These are phyloP conservation scores for Daktulosphaira vitifoliae DNA, from an alignment of 1,140 invertebrate genomes.

Conservation along the genomic window DNA sequence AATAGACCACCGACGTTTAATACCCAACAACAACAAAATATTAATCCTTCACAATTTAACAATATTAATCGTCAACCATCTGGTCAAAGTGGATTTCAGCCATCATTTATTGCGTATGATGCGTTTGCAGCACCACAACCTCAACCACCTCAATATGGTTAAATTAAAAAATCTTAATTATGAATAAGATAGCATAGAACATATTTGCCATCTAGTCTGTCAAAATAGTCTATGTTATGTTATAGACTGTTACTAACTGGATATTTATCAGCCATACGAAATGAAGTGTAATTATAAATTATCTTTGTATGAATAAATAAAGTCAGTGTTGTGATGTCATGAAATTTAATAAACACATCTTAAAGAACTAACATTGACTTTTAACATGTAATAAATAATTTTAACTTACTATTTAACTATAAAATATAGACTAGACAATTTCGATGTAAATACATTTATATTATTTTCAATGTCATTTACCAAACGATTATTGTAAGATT, in stretches of 20 bases:
- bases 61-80: too few relatives aligned
- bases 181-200: background rate
- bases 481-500: background rate
- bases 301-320: background rate
- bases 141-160: background rate
- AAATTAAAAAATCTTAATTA: background rate
- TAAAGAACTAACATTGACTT: conserved; percentile 5
- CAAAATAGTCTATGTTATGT: background rate
- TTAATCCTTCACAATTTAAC: too few relatives aligned
- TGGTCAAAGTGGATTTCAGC: too few relatives aligned
- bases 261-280: conserved; percentile 22
- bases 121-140: conserved; percentile 10
- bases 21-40: background rate
- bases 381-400: conserved; percentile 16
- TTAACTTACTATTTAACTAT: conserved; percentile 16
- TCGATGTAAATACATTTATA: conserved; percentile 26
- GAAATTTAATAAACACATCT: conserved; percentile 3
- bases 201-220: background rate
- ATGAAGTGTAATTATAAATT: too few relatives aligned
- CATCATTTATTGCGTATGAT: background rate
- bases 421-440: conserved; percentile 26
- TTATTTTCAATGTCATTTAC: background rate
- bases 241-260: background rate
- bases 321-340: conserved; percentile 1
- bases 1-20: background rate